Evolutionary conservation across 2,888 invertebrate genomes (phyloP).

Genomic region (Nemurella pictetii): DNA sequence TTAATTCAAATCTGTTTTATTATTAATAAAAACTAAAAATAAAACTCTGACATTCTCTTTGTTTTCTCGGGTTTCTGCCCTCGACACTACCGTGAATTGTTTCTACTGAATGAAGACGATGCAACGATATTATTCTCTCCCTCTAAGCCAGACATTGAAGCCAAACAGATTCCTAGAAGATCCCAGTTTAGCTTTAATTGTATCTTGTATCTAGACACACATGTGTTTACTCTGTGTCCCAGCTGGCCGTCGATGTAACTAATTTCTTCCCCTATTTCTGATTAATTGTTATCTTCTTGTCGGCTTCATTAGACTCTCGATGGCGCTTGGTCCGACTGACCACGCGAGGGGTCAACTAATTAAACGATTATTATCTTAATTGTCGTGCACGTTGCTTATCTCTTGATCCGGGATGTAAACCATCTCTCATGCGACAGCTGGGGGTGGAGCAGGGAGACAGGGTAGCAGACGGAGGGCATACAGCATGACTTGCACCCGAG

Average conservation of each 20-base stretch:
- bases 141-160: background rate
- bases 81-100: too few relatives aligned
- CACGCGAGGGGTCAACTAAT: slow-evolving; percentile 15
- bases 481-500: too few relatives aligned
- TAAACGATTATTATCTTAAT: slow-evolving; percentile 19
- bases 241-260: background rate
- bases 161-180: background rate
- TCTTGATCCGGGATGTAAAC: background rate
- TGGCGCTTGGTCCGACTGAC: background rate
- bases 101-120: background rate
- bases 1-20: too few relatives aligned
- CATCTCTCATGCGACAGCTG: background rate
- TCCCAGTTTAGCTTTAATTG: background rate
- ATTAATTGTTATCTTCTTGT: slow-evolving; percentile 17
- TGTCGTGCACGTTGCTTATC: background rate
- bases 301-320: background rate
- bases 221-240: background rate
- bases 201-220: background rate
- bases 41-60: too few relatives aligned
- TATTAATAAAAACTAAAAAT: too few relatives aligned
- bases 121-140: background rate
- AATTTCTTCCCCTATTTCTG: background rate
- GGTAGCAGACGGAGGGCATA: too few relatives aligned
- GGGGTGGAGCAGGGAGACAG: too few relatives aligned
- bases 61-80: too few relatives aligned